These are phyloP conservation scores for Mormyrops attenuatus DNA, from an alignment of 2,797 vertebrate species.

Conservation along the genomic window DNA sequence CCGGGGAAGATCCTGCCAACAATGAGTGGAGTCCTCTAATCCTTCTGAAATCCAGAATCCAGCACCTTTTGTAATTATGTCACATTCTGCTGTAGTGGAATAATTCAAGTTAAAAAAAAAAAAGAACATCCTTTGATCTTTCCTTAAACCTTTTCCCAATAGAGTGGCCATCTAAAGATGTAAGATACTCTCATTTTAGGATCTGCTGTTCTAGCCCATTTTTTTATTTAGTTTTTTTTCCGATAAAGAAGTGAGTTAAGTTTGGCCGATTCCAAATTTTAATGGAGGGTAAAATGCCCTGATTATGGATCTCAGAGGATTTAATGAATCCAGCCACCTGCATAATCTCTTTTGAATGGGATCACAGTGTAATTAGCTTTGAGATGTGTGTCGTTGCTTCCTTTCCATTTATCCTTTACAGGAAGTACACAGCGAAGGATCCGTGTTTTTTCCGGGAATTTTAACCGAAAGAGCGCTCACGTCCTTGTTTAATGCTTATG, in stretches of 20 bases:
- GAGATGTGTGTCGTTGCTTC: neutral
- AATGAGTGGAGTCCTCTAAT: constrained; percentile 81
- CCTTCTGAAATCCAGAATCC: constrained; percentile 79
- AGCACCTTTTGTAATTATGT: constrained; percentile 85
- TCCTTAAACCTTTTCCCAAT: constrained; percentile 74
- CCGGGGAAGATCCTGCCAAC: constrained; percentile 73
- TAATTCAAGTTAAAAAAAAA: constrained; percentile 72
- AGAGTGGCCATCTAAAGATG: constrained; percentile 75
- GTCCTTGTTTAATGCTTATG: constrained; percentile 7
- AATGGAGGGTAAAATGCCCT: constrained; percentile 8
- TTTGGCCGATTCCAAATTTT: constrained; percentile 52
- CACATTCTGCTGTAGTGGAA: constrained; percentile 81
- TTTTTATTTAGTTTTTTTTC: neutral
- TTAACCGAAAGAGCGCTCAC: neutral
- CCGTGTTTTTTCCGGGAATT: neutral
- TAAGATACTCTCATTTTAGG: constrained; percentile 72
- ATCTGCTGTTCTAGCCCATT: constrained; percentile 59
- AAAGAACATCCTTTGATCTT: constrained; percentile 75
- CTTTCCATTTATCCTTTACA: neutral
- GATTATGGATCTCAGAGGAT: constrained; percentile 3
- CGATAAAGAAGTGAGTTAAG: constrained; percentile 52
- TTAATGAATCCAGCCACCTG: constrained; percentile 15
- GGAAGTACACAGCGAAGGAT: neutral
- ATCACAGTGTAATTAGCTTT: neutral
- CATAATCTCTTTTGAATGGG: constrained; percentile 15